Evolutionary conservation across 2,113 vertebrate species (phyloP).

Genomic region (Prietella phreatophila): DNA sequence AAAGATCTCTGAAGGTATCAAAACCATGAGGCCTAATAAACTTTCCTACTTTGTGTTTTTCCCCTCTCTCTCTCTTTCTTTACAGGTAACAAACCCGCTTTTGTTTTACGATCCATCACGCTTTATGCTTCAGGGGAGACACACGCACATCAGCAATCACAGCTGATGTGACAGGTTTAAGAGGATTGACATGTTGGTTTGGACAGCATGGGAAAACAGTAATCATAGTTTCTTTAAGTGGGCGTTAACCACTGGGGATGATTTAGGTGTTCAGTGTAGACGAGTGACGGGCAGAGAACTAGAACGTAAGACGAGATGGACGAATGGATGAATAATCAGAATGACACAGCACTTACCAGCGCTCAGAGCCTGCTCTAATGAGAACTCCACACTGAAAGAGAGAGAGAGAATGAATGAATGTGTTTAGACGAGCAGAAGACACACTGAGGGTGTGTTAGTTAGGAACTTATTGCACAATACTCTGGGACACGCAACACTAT

Average conservation of each 20-base stretch:
- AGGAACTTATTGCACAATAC: background rate
- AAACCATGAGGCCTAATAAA: background rate
- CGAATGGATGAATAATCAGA: background rate
- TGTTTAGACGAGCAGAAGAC: background rate
- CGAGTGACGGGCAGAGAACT: conserved; percentile 6
- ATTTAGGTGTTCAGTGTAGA: background rate
- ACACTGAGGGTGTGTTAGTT: background rate
- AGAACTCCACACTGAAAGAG: conserved; percentile 65
- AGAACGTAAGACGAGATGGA: background rate
- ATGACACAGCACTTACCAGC: conserved; percentile 61
- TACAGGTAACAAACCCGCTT: no score
- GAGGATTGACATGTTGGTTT: background rate
- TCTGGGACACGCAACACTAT: background rate
- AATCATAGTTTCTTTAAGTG: background rate
- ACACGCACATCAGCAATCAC: background rate
- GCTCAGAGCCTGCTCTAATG: conserved; percentile 60
- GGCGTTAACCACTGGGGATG: background rate
- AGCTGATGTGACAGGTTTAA: background rate
- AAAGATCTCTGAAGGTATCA: background rate
- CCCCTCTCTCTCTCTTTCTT: background rate
- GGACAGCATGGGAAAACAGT: conserved; percentile 5
- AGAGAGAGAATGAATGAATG: conserved; percentile 17
- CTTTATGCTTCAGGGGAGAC: background rate
- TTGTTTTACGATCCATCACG: background rate
- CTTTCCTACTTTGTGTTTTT: background rate